phyloP scores from a whole-genome alignment of 2,888 invertebrate species.

The Selenia dentaria region DNA sequence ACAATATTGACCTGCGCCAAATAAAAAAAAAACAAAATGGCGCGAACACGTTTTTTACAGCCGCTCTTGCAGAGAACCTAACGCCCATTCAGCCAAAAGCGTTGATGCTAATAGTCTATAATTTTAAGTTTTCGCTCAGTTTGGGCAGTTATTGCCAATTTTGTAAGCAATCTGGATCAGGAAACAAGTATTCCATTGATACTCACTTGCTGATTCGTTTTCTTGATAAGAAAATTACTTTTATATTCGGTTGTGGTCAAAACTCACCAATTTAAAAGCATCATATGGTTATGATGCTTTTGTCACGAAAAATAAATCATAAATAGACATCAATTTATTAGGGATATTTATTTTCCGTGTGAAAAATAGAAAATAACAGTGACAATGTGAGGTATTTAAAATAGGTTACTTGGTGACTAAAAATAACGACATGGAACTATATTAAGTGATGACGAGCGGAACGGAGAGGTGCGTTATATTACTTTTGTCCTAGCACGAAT shows the following conservation, averaged over 20 bases:
- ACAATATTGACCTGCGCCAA: background rate
- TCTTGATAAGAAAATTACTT: constrained; percentile 14
- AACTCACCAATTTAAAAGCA: background rate
- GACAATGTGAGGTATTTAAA: too few relatives aligned
- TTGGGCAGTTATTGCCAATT: constrained; percentile 23
- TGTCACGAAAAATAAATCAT: too few relatives aligned
- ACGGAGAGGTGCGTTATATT: too few relatives aligned
- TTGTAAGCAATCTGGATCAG: constrained; percentile 17
- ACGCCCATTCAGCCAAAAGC: constrained; percentile 11
- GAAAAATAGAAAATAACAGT: too few relatives aligned
- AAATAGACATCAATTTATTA: too few relatives aligned
- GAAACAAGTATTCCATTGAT: constrained; percentile 21
- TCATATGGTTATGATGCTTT: too few relatives aligned
- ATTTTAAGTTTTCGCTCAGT: constrained; percentile 22
- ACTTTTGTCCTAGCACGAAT: too few relatives aligned
- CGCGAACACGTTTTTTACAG: constrained; percentile 5
- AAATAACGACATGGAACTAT: too few relatives aligned
- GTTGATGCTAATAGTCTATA: constrained; percentile 22
- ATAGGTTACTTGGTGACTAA: too few relatives aligned
- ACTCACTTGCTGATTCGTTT: constrained; percentile 13
- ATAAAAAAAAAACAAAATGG: constrained; percentile 9
- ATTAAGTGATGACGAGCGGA: too few relatives aligned
- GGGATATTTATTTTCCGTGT: too few relatives aligned
- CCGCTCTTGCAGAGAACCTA: constrained; percentile 1
- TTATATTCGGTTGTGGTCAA: constrained; percentile 3